Base-by-base conservation (phyloP, 2,797 vertebrate genomes). In the Serranus cabrilla region DNA sequence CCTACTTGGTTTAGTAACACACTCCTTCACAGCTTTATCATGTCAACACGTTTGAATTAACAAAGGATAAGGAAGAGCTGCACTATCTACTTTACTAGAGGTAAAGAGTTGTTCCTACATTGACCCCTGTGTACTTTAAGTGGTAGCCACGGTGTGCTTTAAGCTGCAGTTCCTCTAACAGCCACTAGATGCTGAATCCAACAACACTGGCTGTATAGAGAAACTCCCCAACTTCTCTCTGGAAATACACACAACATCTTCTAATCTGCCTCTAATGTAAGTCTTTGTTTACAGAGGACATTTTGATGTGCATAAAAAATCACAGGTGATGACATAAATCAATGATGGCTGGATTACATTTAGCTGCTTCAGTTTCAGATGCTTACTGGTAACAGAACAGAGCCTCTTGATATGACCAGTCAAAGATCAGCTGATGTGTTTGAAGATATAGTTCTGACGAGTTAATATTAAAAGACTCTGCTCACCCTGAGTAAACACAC, bases 121-220 rank as follows among this genome's bases (percentile, higher is more conserved):
- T 34, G 14, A 54, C 23, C 27, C 14, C 7, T 43, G 25, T 2
- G 18, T 7, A 65, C 12, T 46, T 2, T 2, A 40, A 68, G 49
- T 27, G 5, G 5, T 3, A 59, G 16, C 17, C 50, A 51, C 23
- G 0, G 25, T 40, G 20, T 12, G 40, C 27, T 5, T 37, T 11
- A n/a, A 20, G 46, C 3, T 86, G 83, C 73, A 86, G 50, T 78
- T 70, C 73, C 23, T 21, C n/a, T 49, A 20, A 45, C 63, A 27
- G 13, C 68, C 89, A 46, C 82, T 83, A 77, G 85, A 71, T 46
- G 73, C 70, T 34, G 47, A 39, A 34, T 51, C 57, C 55, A 46
- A 14, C 46, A 49, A 76, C 20, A 42, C 10, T 23, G 9, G 3
- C n/a, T 17, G 16, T 31, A 16, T 18, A 52, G 40, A 74, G 66